Evolutionary conservation across 2,888 invertebrate species (phyloP), one percentile per base, ranked within the genome.

Genomic region (Sarcophaga caerulescens): DNA sequence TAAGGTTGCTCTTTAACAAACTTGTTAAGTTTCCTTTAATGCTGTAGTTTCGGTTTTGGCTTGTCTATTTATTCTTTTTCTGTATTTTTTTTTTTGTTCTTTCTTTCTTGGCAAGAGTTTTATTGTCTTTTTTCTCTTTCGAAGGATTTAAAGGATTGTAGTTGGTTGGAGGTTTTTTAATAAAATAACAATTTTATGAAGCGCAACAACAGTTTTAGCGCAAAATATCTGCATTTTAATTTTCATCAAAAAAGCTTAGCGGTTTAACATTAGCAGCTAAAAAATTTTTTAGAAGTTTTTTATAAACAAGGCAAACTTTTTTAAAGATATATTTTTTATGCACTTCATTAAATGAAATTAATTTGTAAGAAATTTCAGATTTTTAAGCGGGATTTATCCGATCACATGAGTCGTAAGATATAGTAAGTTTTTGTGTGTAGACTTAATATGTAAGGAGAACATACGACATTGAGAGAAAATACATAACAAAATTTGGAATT

Each of bases 1-100:
- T 81, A 76, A 76, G 85, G 79, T 80, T 85, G 71, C 71, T 66
- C 76, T 79, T 70, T 75, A 85, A 85, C 79, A 85, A 82, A 85
- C 82, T 85, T 85, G 82, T 82, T 85, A 85, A 85, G 79, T 85
- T 85, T 71, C 75, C 60, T 79, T 82, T 79, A 79, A 80, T 82
- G 71, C 21, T 75, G 74, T 75, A 78, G 52, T 82, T 85, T 35
- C n/a, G 75, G 84, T 78, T 84, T 84, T 63, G 74, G 69, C 73
- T 74, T 57, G 68, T 21, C 52, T 52, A 52, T 52, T 52, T 52
- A 52, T 76, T 57, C 44, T 25, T 12, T 59, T 44, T 57, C n/a
- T n/a, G n/a, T n/a, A n/a, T n/a, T 25, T 12, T 59, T 44, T 57
- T 25, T 12, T 59, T 44, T 57, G 45, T 47, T 12, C 59, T 66